A percentile compares a stretch with the other conserved stretches of the same genome.
Conservation (phyloP, 2,797 vertebrate genomes). For the Bufotes viridis region DNA sequence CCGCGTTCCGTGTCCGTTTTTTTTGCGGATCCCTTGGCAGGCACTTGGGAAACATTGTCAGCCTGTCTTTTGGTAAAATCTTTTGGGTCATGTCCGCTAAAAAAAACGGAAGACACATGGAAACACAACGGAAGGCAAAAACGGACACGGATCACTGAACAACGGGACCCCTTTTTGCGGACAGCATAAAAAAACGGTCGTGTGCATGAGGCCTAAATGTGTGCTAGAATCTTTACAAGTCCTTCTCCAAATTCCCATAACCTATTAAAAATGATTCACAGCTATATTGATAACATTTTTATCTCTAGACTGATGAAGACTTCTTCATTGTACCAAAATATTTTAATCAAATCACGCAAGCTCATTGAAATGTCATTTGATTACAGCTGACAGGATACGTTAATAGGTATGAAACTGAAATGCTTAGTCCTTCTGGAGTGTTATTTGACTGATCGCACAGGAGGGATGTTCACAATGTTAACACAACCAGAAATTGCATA, state of each 20-base stretch:
- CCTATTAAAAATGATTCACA: constrained; percentile 22
- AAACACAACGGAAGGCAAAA: no score
- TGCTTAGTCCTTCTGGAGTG: neutral
- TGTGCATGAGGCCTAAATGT: no score
- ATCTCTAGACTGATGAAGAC: constrained; percentile 1
- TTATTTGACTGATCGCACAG: neutral
- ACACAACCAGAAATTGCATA: neutral
- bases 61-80: no score
- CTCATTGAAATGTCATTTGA: constrained; percentile 42
- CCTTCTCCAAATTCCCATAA: constrained; percentile 31
- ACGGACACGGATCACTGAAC: no score
- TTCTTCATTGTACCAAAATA: constrained; percentile 29
- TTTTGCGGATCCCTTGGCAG: no score
- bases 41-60: no score
- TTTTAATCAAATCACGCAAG: constrained; percentile 31
- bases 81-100: no score
- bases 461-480: neutral
- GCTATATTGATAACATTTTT: constrained; percentile 33
- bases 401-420: constrained; percentile 8
- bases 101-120: no score
- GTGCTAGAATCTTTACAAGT: constrained; percentile 1
- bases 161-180: no score
- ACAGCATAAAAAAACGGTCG: no score
- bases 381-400: constrained; percentile 7
- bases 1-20: no score